Percentiles rank a stretch among this genome's conserved stretches.
These are phyloP conservation scores for Baccha elongata DNA, from an alignment of 2,888 invertebrate genomes.

Conservation along the genomic window DNA sequence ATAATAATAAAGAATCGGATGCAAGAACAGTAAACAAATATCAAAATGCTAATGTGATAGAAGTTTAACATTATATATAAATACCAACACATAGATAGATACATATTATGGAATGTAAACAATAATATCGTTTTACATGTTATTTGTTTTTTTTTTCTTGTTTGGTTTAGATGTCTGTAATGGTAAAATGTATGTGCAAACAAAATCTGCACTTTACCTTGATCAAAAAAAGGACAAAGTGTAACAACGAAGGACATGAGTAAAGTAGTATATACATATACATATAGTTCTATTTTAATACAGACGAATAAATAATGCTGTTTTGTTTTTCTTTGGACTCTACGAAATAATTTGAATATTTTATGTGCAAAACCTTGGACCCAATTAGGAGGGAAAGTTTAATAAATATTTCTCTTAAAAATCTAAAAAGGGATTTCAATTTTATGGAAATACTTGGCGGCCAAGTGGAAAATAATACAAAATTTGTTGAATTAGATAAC, in stretches of 20 bases:
- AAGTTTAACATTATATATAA: neutral
- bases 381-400: constrained; percentile 44
- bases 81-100: neutral
- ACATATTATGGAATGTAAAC: neutral
- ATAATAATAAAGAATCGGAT: too few species aligned
- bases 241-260: neutral
- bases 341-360: constrained; percentile 41
- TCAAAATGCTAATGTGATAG: neutral
- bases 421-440: constrained; percentile 9
- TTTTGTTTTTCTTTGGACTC: constrained; percentile 39
- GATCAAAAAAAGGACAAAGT: constrained; percentile 38
- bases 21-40: constrained; percentile 40
- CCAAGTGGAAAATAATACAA: neutral
- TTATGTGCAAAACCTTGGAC: constrained; percentile 42
- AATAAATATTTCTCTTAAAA: constrained; percentile 50
- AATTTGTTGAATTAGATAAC: constrained; percentile 18
- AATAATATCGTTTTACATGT: constrained; percentile 6
- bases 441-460: neutral
- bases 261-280: too few species aligned
- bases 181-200: too few species aligned
- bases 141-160: neutral
- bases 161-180: neutral
- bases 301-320: constrained; percentile 6
- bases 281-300: too few species aligned
- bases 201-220: constrained; percentile 14